Evolutionary conservation across 2,113 vertebrate species (phyloP).

Genomic region (Oncorhynchus gorbuscha): DNA sequence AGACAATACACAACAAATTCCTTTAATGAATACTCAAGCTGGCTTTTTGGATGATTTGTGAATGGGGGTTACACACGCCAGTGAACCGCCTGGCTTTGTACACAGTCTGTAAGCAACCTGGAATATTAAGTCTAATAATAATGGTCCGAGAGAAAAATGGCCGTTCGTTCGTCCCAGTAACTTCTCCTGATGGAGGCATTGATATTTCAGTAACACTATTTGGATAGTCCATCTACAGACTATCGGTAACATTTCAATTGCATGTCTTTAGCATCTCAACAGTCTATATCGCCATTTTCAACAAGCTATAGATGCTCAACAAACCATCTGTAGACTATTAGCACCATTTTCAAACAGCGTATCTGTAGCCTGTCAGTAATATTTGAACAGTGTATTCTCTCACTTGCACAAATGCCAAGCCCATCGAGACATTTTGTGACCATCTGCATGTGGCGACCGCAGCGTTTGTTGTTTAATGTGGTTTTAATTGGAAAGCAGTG

Average conservation of each 20-base stretch:
- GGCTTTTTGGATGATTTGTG: neutral
- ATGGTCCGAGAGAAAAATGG: neutral
- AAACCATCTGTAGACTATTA: no score
- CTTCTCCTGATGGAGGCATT: conserved; percentile 5
- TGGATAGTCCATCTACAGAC: no score
- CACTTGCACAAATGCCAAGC: no score
- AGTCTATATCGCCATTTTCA: no score
- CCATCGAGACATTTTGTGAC: conserved; percentile 32
- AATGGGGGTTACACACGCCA: neutral
- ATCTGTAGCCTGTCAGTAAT: no score
- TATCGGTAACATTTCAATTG: no score
- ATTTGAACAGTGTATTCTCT: no score
- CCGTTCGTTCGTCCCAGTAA: neutral
- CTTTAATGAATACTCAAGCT: neutral
- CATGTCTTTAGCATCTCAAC: no score
- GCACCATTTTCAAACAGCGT: no score
- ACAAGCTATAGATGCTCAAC: neutral
- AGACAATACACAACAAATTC: neutral
- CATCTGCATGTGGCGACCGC: conserved; percentile 31
- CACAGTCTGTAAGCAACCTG: neutral
- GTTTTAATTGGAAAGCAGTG: conserved; percentile 29
- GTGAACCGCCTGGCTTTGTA: neutral
- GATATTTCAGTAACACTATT: conserved; percentile 23
- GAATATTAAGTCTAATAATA: neutral
- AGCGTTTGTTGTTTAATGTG: conserved; percentile 34